Evolutionary conservation across 1,140 invertebrate genomes (phyloP).

Genomic region (Frieseomelitta varia): DNA sequence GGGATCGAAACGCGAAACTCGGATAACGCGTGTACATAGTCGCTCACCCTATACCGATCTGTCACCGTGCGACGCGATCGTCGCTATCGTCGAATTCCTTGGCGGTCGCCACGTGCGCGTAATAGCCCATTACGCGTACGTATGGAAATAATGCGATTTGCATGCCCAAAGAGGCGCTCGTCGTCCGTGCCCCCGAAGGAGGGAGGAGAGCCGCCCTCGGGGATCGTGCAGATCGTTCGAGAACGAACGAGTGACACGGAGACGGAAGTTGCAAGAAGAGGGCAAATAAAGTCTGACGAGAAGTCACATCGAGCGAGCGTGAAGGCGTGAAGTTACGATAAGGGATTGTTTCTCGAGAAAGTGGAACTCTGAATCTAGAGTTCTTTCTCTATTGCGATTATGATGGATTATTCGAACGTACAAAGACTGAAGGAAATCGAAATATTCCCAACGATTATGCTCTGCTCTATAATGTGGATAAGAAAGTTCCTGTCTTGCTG

Average conservation of each 20-base stretch:
- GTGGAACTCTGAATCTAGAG: too few relatives aligned
- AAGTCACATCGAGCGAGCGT: too few relatives aligned
- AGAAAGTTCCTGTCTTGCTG: too few relatives aligned
- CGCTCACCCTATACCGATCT: neutral
- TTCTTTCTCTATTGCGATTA: too few relatives aligned
- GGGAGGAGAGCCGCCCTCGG: too few relatives aligned
- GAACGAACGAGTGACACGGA: neutral
- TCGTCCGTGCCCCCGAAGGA: neutral
- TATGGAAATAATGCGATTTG: conserved; percentile 59
- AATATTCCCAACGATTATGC: too few relatives aligned
- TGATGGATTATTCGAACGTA: too few relatives aligned
- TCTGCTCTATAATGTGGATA: too few relatives aligned
- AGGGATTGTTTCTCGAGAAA: too few relatives aligned
- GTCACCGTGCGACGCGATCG: neutral
- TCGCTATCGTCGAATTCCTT: conserved; percentile 30
- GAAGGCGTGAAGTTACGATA: too few relatives aligned
- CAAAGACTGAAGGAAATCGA: too few relatives aligned
- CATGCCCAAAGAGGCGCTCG: conserved; percentile 25
- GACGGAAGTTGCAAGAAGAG: neutral
- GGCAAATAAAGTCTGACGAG: neutral
- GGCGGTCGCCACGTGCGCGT: conserved; percentile 59
- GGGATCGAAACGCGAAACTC: neutral
- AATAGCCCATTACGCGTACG: conserved; percentile 73
- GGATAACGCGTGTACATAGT: too few relatives aligned
- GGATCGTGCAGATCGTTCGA: neutral